Base-by-base conservation (phyloP, 2,888 invertebrate species). In the Fissipunctia ypsillon region DNA sequence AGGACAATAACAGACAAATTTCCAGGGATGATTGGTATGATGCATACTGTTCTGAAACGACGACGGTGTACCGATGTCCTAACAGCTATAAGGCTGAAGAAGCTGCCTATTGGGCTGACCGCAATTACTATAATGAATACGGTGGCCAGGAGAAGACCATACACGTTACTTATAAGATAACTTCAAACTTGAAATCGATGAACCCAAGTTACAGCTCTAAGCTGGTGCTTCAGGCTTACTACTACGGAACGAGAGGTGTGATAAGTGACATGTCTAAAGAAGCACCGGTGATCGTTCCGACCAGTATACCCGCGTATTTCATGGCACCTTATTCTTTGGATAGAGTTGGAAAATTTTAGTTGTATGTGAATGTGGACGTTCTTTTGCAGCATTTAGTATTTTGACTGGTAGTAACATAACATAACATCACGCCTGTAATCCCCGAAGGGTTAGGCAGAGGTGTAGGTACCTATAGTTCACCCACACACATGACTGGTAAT, bases 171-270 rank as follows among this genome's bases (percentile, higher is more conserved):
- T 94, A 92, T 69, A 84, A 85, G 70, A 81, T 94, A 16, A 91
- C 85, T 10, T 50, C 88, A 0, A 84, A 91, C 25, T 82, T 92
- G 41, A 85, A 77, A 83, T 87, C 88, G 0, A 90, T 72, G 3
- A 88, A 92, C 64, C 92, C 93, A 0, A 93, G 93, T 71, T 93
- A 93, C 61, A 93, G 93, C 77, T 93, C 92, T 0, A 94, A 93
- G 76, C 81, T 94, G 5, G 91, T 94, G 10, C 83, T 93, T 28
- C 92, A 93, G 22, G 91, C 93, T 14, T 93, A 91, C 73, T 92
- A 91, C 67, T 93, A 81, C 45, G 92, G 92, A 4, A 89, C 90
- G 0, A 35, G 7, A 28, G 88, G 87, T 56, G 91, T 92, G 2
- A 88, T 93, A 16, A 81, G 50, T 67, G 79, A 84, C 7, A 16